These are phyloP conservation scores for Pseudochirops cupreus DNA, from an alignment of 2,797 vertebrate genomes.

Conservation along the genomic window DNA sequence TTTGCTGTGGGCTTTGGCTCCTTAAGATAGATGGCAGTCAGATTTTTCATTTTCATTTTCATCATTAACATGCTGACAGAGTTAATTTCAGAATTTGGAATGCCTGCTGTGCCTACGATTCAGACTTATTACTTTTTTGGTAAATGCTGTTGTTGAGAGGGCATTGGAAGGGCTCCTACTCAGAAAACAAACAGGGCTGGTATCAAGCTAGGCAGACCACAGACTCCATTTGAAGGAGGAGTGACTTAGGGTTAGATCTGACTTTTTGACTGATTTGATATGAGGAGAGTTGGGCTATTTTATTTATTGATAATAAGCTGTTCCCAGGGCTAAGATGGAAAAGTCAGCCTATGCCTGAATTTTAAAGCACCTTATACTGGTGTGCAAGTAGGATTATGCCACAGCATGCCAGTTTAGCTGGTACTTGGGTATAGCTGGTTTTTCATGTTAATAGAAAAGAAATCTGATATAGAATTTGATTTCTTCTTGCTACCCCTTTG, in stretches of 20 bases:
- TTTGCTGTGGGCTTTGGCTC: slow-evolving; percentile 38
- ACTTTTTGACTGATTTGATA: neutral
- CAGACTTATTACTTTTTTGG: slow-evolving; percentile 42
- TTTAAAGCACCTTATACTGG: neutral
- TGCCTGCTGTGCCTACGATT: slow-evolving; percentile 15
- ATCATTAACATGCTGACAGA: neutral
- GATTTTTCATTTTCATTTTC: slow-evolving; percentile 39
- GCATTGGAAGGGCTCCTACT: neutral
- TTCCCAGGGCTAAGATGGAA: neutral
- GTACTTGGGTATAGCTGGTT: neutral
- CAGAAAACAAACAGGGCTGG: neutral
- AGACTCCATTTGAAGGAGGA: neutral
- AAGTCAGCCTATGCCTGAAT: neutral
- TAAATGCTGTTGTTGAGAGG: slow-evolving; percentile 10
- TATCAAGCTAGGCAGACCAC: neutral
- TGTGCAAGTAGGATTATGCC: neutral
- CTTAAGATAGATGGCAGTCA: slow-evolving; percentile 21
- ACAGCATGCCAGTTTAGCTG: neutral
- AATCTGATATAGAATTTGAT: too few relatives aligned
- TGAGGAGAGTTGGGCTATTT: neutral
- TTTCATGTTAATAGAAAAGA: neutral
- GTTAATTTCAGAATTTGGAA: slow-evolving; percentile 28
- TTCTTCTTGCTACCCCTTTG: neutral
- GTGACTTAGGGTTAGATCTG: neutral
- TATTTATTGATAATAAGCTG: neutral